phyloP scores from a whole-genome alignment of 1,140 invertebrate genomes.

The Pseudoatta argentina region DNA sequence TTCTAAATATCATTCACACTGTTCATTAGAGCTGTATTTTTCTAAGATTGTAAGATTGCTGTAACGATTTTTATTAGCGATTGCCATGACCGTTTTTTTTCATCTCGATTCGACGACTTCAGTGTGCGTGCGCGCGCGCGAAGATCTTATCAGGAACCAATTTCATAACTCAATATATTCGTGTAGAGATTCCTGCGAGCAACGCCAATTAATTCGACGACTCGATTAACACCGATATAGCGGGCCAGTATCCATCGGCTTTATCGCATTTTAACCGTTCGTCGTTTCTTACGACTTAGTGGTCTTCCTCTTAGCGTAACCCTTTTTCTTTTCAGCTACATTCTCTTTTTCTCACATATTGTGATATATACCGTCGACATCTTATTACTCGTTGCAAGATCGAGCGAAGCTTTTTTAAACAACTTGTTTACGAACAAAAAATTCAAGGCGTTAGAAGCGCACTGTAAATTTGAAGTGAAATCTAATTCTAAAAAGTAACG shows the following conservation, averaged over 20 bases:
- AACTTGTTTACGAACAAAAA: background rate
- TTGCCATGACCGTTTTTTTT: slow-evolving; percentile 21
- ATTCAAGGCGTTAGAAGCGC: background rate
- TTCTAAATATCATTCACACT: too few relatives aligned
- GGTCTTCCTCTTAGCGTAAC: slow-evolving; percentile 4
- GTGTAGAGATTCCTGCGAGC: slow-evolving; percentile 50
- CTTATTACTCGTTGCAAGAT: slow-evolving; percentile 28
- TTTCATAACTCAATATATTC: slow-evolving; percentile 67
- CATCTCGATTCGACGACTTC: background rate
- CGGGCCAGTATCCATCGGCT: slow-evolving; percentile 36
- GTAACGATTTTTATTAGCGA: slow-evolving; percentile 47
- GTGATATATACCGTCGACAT: slow-evolving; percentile 30
- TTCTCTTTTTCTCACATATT: background rate
- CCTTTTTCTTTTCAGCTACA: background rate
- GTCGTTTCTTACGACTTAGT: slow-evolving; percentile 31
- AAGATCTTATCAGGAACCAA: slow-evolving; percentile 60
- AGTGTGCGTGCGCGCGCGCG: background rate
- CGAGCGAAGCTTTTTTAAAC: slow-evolving; percentile 6
- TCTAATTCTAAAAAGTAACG: too few relatives aligned
- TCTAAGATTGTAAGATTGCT: background rate
- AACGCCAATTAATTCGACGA: slow-evolving; percentile 64
- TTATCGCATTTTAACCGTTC: slow-evolving; percentile 55
- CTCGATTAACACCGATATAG: slow-evolving; percentile 61
- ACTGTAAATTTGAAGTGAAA: too few relatives aligned
- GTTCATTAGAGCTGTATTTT: slow-evolving; percentile 35